These are phyloP conservation scores for Sitta carolinensis DNA, from an alignment of 2,797 vertebrate species.

Conservation along the genomic window DNA sequence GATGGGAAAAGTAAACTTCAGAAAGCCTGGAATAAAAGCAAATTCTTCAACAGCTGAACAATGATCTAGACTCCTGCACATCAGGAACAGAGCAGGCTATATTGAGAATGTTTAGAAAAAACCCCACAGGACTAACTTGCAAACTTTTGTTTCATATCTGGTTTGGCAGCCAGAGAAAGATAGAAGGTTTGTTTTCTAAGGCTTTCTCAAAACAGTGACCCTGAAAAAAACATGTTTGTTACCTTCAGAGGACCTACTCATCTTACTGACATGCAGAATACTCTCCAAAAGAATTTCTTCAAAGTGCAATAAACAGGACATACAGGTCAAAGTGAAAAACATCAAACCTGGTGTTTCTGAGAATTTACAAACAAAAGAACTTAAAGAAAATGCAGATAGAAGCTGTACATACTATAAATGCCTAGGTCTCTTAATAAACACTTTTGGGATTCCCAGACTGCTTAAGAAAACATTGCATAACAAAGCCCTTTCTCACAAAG, in stretches of 20 bases:
- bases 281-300: background rate
- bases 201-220: background rate
- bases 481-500: background rate
- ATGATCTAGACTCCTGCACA: background rate
- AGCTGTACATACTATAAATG: background rate
- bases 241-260: background rate
- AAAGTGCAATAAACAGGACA: background rate
- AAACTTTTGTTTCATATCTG: background rate
- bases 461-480: background rate
- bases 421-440: background rate
- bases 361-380: background rate
- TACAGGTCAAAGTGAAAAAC: background rate
- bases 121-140: background rate
- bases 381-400: background rate
- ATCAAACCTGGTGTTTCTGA: background rate
- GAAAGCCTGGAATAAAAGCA: slow-evolving; percentile 18
- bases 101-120: background rate
- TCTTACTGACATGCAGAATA: background rate
- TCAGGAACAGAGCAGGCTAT: background rate
- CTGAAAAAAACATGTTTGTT: background rate
- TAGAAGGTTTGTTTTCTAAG: background rate
- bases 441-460: background rate
- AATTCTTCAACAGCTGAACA: slow-evolving; percentile 1
- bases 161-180: background rate
- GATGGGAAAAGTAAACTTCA: slow-evolving; percentile 10